Conservation (phyloP, 2,888 invertebrate genomes). For the Leptogaster cylindrica region DNA sequence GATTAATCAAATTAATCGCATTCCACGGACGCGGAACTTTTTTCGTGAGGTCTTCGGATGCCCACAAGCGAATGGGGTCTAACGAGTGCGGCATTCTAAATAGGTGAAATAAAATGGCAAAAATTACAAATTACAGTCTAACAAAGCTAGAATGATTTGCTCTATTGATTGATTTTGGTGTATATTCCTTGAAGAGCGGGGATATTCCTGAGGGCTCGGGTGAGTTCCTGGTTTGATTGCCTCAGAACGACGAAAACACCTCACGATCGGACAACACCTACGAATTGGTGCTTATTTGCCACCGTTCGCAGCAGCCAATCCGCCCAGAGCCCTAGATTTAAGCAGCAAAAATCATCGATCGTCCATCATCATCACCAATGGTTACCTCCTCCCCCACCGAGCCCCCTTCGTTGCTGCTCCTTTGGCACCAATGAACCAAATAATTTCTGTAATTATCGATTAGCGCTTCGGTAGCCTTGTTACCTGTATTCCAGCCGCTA, state of each 20-base stretch:
- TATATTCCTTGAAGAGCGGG: not conserved
- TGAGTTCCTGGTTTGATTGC: not conserved
- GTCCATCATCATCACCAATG: not conserved
- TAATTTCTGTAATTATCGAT: constrained; percentile 40
- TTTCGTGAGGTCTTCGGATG: not conserved
- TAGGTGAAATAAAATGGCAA: not conserved
- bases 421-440: constrained; percentile 34
- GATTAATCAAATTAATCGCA: not conserved
- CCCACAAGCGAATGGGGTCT: not conserved
- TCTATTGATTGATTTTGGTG: not conserved
- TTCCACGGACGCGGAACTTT: not conserved
- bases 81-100: not conserved
- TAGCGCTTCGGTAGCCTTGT: constrained; percentile 42
- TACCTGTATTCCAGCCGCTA: constrained; percentile 28
- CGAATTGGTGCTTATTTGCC: constrained; percentile 7
- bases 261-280: constrained; percentile 34
- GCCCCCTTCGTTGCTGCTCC: not conserved
- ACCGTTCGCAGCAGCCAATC: not conserved
- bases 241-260: not conserved
- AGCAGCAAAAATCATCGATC: constrained; percentile 30
- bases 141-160: not conserved
- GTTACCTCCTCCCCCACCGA: constrained; percentile 18
- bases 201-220: not conserved
- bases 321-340: not conserved
- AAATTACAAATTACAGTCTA: no score